phyloP scores from a whole-genome alignment of 2,797 vertebrate species.

The Chloroceryle inda region DNA sequence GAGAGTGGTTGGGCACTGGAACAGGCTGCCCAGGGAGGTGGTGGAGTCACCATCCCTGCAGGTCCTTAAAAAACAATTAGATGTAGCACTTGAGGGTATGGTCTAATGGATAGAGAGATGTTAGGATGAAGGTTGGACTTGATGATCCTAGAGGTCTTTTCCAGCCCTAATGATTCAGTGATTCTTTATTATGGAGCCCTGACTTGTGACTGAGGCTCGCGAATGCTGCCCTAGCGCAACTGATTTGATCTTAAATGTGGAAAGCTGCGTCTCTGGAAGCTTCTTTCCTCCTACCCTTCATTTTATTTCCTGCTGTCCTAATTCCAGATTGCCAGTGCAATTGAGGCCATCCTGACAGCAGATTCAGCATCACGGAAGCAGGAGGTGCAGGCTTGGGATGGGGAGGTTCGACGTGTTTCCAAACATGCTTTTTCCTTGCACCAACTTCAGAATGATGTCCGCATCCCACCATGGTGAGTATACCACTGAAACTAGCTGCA shows the following conservation, averaged over 20 bases:
- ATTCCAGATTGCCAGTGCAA: slow-evolving; percentile 90
- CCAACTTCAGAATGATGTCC: slow-evolving; percentile 93
- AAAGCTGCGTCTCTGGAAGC: neutral
- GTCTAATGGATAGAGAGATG: no score
- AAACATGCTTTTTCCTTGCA: slow-evolving; percentile 92
- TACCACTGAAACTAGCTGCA: neutral
- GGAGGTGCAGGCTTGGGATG: slow-evolving; percentile 98
- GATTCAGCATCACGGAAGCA: slow-evolving; percentile 95
- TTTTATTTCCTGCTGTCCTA: neutral
- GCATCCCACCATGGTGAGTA: slow-evolving; percentile 95
- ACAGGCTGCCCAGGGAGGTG: no score
- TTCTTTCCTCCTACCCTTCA: neutral
- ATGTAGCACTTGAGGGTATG: no score
- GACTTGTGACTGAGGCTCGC: neutral
- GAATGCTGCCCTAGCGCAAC: neutral
- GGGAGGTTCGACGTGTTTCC: slow-evolving; percentile 95
- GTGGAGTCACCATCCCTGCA: no score
- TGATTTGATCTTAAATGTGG: neutral
- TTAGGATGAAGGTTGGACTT: no score
- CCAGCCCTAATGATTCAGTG: no score
- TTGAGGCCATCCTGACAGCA: slow-evolving; percentile 92
- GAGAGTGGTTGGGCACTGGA: no score
- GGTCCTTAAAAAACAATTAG: no score
- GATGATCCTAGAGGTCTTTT: no score
- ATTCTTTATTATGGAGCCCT: neutral